Evolutionary conservation across 2,888 invertebrate genomes (phyloP), one percentile per base, ranked within the genome.

Genomic region (Norana najaformis): DNA sequence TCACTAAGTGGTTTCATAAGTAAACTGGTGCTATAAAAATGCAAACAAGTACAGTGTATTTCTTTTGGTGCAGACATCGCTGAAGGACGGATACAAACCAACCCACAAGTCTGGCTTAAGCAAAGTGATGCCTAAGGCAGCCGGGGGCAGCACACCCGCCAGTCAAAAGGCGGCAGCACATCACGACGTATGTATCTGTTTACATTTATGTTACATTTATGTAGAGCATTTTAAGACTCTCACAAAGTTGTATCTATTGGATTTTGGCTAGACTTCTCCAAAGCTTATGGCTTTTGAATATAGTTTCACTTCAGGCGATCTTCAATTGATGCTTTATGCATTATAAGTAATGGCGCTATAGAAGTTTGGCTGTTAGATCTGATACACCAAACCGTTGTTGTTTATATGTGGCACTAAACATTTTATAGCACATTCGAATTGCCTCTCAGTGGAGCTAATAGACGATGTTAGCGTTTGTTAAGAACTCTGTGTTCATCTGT

Each of bases 1-100:
- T n/a, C 11, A 11, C 30, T 11, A n/a, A 69, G 11, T 8, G 11
- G 69, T 16, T 1, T 69, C 69, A n/a, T 69, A n/a, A 69, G 30
- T 69, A 69, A 69, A 69, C 3, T n/a, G 6, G 69, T 69, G n/a
- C 69, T 69, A n/a, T 8, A 69, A 23, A 47, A 47, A 23, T 47
- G 11, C 20, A 4, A 23, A 47, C 47, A 2, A n/a, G 30, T 69
- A n/a, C 69, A n/a, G 69, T n/a, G 69, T 69, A 8, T 69, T 53
- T 69, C 69, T 69, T 8, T n/a, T 88, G 35, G 16, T 88, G 18
- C 91, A 97, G 97, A 96, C 93, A 96, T 97, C 93, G 96, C 96
- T 94, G 96, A 97, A 95, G 96, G 96, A 93, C 96, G 95, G 95
- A 23, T 94, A 94, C 88, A 93, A 92, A 47, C 89, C 94, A 11